These are phyloP conservation scores for Andrena praecox DNA, from an alignment of 2,888 invertebrate genomes.

Conservation along the genomic window DNA sequence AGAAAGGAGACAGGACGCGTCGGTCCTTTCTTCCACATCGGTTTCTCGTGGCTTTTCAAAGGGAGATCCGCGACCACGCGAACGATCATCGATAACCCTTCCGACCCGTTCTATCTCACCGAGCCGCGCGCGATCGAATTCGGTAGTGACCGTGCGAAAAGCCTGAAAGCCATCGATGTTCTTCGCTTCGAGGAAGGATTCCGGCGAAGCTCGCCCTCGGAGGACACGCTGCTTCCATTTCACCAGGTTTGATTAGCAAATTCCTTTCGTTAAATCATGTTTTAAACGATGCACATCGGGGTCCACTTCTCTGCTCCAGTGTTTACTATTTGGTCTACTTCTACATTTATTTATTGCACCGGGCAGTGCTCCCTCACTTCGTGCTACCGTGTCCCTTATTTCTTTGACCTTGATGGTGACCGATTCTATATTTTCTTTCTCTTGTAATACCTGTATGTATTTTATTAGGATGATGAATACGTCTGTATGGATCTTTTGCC, in stretches of 20 bases:
- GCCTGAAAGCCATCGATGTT: constrained; percentile 4
- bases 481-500: too few relatives aligned
- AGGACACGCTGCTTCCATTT: neutral
- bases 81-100: constrained; percentile 23
- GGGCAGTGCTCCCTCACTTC: too few relatives aligned
- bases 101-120: constrained; percentile 13
- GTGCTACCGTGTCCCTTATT: too few relatives aligned
- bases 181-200: constrained; percentile 7
- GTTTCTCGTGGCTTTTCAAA: neutral
- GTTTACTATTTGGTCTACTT: too few relatives aligned
- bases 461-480: too few relatives aligned
- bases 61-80: neutral
- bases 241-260: neutral
- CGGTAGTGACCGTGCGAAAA: neutral
- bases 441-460: too few relatives aligned
- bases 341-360: too few relatives aligned
- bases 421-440: too few relatives aligned
- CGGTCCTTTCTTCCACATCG: neutral
- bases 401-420: too few relatives aligned
- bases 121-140: neutral
- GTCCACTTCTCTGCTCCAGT: too few relatives aligned
- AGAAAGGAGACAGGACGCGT: neutral
- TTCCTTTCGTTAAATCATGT: neutral
- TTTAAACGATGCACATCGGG: neutral
- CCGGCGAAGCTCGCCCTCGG: neutral